Conservation (phyloP, 2,797 vertebrate species). For the Kryptolebias ocellatus region DNA sequence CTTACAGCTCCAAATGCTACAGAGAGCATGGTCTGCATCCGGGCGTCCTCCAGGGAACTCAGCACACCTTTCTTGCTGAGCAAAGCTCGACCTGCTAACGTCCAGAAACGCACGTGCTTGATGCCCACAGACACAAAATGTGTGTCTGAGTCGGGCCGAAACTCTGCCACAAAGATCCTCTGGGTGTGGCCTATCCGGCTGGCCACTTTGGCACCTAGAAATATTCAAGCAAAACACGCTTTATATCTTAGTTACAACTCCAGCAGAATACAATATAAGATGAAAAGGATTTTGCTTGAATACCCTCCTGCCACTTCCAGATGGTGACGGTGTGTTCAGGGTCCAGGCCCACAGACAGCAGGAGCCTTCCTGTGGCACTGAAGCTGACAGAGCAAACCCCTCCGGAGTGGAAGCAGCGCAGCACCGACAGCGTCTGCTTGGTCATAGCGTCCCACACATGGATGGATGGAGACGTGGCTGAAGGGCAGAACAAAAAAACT, state of each 20-base stretch:
- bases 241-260: neutral
- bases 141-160: constrained; percentile 96
- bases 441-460: constrained; percentile 97
- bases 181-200: constrained; percentile 91
- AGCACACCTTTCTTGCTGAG: constrained; percentile 96
- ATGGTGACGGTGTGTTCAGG: constrained; percentile 94
- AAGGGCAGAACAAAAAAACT: constrained; percentile 4
- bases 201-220: constrained; percentile 94
- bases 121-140: constrained; percentile 98
- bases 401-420: constrained; percentile 93
- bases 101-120: constrained; percentile 97
- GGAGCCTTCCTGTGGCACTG: constrained; percentile 95
- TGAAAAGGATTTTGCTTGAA: neutral
- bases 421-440: constrained; percentile 93
- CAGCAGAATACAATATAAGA: neutral
- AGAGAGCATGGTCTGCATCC: constrained; percentile 98
- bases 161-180: constrained; percentile 98
- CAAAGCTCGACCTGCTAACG: constrained; percentile 91
- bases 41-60: constrained; percentile 91
- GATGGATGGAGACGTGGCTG: constrained; percentile 94
- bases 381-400: constrained; percentile 97
- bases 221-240: constrained; percentile 9
- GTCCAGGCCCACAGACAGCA: constrained; percentile 95
- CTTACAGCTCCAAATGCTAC: constrained; percentile 98
- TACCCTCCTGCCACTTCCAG: constrained; percentile 99